Evolutionary conservation across 2,888 invertebrate species (phyloP).

Genomic region (Blera fallax): DNA sequence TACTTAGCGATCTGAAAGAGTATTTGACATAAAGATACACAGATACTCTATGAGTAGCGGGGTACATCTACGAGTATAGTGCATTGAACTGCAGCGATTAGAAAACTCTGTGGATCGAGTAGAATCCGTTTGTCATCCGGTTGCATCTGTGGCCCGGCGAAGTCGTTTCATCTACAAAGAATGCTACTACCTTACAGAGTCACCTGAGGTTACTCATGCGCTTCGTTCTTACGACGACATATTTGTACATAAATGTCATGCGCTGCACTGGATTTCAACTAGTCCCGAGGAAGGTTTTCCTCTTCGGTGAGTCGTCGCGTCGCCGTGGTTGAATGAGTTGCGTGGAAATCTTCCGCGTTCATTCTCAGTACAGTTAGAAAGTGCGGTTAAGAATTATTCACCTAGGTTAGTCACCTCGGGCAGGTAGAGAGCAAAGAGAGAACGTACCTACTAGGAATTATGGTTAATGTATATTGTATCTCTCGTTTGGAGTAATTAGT

Average conservation of each 20-base stretch:
- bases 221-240: conserved; percentile 6
- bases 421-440: not conserved
- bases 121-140: conserved; percentile 1
- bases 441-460: not conserved
- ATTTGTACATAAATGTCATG: conserved; percentile 17
- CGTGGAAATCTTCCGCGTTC: conserved; percentile 63
- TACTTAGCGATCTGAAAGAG: not conserved
- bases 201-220: conserved; percentile 37
- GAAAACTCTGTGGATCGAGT: not conserved
- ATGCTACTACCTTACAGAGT: not conserved
- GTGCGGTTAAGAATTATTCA: conserved; percentile 48
- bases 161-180: not conserved
- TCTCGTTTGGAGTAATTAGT: conserved; percentile 19
- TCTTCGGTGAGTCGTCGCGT: conserved; percentile 19
- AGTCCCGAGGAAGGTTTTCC: conserved; percentile 10
- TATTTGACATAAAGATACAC: not conserved
- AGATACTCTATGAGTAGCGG: not conserved
- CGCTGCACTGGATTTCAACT: conserved; percentile 17
- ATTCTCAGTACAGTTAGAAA: conserved; percentile 48
- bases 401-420: conserved; percentile 56
- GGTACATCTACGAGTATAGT: conserved; percentile 7
- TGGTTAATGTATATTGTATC: conserved; percentile 4
- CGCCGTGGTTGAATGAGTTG: conserved; percentile 53
- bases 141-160: not conserved
- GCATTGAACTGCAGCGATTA: conserved; percentile 39